Evolutionary conservation across 2,113 vertebrate species (phyloP).

Genomic region (Hystrix brachyura): DNA sequence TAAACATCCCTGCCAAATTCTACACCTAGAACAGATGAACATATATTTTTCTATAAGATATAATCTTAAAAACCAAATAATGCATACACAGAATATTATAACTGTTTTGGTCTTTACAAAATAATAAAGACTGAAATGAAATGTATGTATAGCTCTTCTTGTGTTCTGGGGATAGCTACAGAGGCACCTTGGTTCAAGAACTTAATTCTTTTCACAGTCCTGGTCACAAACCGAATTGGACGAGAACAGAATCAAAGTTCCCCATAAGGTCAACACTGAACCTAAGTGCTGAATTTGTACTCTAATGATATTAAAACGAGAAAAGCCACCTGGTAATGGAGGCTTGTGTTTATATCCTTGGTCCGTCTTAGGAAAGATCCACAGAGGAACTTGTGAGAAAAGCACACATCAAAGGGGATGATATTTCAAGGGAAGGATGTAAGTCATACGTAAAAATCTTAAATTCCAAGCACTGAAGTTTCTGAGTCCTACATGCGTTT

Average conservation of each 20-base stretch:
- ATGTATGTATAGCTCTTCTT: not conserved
- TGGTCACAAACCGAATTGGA: not conserved
- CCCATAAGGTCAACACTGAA: not conserved
- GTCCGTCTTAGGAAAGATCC: not conserved
- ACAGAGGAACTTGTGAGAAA: conserved; percentile 40
- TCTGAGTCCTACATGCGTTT: not conserved
- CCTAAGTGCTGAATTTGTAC: not conserved
- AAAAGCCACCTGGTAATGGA: not conserved
- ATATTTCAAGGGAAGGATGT: not conserved
- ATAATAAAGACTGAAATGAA: not conserved
- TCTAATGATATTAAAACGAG: not conserved
- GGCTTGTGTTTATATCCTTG: not conserved
- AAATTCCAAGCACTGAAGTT: not conserved
- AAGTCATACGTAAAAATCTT: not conserved
- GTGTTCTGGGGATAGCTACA: not conserved
- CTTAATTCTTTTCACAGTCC: not conserved
- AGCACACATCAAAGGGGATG: not conserved
- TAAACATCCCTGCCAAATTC: not conserved
- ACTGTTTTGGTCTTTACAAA: not conserved
- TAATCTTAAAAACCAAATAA: not conserved
- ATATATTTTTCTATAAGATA: not conserved
- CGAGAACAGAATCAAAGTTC: not conserved
- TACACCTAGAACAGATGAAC: not conserved
- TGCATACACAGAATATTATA: not conserved
- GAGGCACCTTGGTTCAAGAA: not conserved